A percentile compares a stretch with the other conserved stretches of the same genome.
These are phyloP conservation scores for Hephaestus fuliginosus DNA, from an alignment of 2,797 vertebrate species.

Conservation along the genomic window DNA sequence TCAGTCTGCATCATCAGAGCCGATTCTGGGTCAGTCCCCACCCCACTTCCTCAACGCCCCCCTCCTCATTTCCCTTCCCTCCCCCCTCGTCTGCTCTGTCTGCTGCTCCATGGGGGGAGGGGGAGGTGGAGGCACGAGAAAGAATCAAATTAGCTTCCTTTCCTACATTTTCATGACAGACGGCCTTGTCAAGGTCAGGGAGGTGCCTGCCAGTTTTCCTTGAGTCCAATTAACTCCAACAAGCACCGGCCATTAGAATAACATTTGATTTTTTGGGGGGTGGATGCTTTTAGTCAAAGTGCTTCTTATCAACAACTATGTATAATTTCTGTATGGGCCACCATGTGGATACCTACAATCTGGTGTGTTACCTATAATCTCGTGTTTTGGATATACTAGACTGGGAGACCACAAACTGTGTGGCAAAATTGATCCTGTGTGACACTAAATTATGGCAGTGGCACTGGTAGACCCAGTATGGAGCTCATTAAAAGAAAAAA, in stretches of 20 bases:
- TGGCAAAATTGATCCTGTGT: neutral
- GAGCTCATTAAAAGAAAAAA: constrained; percentile 31
- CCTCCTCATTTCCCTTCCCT: constrained; percentile 36
- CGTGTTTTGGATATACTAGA: neutral
- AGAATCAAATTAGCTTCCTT: constrained; percentile 77
- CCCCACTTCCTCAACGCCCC: constrained; percentile 52
- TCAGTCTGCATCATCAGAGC: constrained; percentile 74
- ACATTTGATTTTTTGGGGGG: constrained; percentile 16
- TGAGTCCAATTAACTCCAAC: constrained; percentile 39
- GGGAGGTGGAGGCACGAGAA: constrained; percentile 53
- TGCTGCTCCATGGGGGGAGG: constrained; percentile 50
- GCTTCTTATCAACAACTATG: neutral
- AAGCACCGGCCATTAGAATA: constrained; percentile 14
- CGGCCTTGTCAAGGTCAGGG: constrained; percentile 65
- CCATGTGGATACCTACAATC: constrained; percentile 1
- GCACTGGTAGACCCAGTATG: neutral
- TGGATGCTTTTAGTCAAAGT: constrained; percentile 30
- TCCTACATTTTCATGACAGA: constrained; percentile 60
- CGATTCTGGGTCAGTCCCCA: constrained; percentile 84
- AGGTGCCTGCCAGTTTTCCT: constrained; percentile 27
- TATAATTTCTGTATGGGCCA: neutral
- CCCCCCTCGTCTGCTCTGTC: constrained; percentile 60
- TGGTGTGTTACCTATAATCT: neutral
- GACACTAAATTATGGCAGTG: neutral
- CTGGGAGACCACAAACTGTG: neutral